A percentile compares a stretch with the other conserved stretches of the same genome.
These are phyloP conservation scores for Sanderia malayensis DNA, from an alignment of 30 jellyfish, hydroid and myxozoan species.

Conservation along the genomic window DNA sequence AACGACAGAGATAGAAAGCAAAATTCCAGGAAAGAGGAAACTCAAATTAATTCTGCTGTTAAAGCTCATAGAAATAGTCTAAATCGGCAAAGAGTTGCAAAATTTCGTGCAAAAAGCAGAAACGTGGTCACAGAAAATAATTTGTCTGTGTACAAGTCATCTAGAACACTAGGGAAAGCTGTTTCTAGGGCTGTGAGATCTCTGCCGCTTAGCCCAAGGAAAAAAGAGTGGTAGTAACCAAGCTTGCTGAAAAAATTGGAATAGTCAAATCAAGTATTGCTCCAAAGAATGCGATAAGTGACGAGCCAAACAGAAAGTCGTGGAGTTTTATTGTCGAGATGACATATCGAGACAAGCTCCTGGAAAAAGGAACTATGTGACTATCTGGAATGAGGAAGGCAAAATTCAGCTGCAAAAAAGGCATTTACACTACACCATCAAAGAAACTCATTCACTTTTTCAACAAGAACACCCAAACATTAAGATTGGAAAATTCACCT, in stretches of 20 bases:
- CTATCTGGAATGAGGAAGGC: slow-evolving; percentile 34
- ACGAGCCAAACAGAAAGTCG: slow-evolving; percentile 10
- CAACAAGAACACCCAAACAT: slow-evolving; percentile 15
- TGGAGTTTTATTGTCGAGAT: slow-evolving; percentile 12
- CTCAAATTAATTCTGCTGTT: background rate
- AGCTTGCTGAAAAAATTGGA: background rate
- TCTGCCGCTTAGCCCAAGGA: slow-evolving; percentile 1
- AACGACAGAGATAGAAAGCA: background rate
- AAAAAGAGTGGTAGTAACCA: background rate
- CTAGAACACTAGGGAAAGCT: slow-evolving; percentile 4
- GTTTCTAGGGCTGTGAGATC: slow-evolving; percentile 1
- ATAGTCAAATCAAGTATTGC: background rate
- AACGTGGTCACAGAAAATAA: background rate
- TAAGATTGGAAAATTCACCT: slow-evolving; percentile 15
- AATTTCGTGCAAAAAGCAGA: background rate
- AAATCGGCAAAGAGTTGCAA: slow-evolving; percentile 3
- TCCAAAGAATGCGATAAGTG: slow-evolving; percentile 3
- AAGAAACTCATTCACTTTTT: background rate
- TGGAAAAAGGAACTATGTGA: slow-evolving; percentile 39
- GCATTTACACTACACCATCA: slow-evolving; percentile 9
- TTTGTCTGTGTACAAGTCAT: background rate
- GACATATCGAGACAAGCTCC: slow-evolving; percentile 33
- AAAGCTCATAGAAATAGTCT: background rate
- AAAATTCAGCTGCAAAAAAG: slow-evolving; percentile 9
- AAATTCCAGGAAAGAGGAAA: background rate